Percentiles rank a stretch among this genome's conserved stretches.
Evolutionary conservation across 2,888 invertebrate species (phyloP).

Genomic region (Chirona hameri): DNA sequence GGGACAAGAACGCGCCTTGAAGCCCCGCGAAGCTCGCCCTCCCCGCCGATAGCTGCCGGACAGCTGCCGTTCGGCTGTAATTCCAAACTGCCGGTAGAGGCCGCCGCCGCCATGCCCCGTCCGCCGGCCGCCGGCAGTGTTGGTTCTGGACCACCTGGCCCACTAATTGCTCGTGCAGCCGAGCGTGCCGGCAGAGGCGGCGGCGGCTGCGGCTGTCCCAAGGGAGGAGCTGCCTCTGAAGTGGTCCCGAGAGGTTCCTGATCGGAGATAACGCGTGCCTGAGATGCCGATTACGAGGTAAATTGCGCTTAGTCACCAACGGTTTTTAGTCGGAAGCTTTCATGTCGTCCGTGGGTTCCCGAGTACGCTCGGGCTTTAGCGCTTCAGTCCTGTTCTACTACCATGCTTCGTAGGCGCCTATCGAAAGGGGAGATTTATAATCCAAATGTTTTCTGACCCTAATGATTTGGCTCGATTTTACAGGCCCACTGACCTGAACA

Average conservation of each 20-base stretch:
- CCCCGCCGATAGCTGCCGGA: not conserved
- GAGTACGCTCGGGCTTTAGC: too few relatives aligned
- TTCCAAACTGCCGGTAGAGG: not conserved
- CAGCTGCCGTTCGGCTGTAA: not conserved
- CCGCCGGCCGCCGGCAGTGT: not conserved
- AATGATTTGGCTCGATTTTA: too few relatives aligned
- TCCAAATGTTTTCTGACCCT: too few relatives aligned
- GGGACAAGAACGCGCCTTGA: too few relatives aligned
- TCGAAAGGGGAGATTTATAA: too few relatives aligned
- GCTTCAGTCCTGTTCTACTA: too few relatives aligned
- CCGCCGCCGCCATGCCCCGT: not conserved
- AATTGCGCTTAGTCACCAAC: too few relatives aligned
- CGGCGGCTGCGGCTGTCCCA: not conserved
- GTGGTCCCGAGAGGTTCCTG: not conserved
- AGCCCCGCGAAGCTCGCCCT: not conserved
- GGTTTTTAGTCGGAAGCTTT: too few relatives aligned
- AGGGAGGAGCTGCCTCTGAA: not conserved
- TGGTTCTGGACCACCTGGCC: not conserved
- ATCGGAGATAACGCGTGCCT: not conserved
- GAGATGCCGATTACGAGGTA: too few relatives aligned
- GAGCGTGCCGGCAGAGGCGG: not conserved
- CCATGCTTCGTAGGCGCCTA: too few relatives aligned
- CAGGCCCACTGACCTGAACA: too few relatives aligned
- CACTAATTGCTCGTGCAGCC: not conserved
- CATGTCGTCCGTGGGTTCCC: too few relatives aligned